Conservation (phyloP, 2,113 vertebrate species). For the Ceyx melanurus region DNA sequence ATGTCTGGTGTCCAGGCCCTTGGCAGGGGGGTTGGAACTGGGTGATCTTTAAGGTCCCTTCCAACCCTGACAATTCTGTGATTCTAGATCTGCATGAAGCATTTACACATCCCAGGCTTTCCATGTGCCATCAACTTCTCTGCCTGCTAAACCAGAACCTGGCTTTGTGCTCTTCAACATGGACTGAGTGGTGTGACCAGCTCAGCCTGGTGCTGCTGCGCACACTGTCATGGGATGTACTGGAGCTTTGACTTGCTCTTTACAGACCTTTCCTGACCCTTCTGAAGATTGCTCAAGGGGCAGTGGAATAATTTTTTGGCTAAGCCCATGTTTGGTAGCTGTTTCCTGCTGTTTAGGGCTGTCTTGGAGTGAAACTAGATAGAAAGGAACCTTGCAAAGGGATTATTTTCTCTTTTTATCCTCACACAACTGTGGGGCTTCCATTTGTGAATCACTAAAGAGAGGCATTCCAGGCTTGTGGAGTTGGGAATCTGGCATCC, state of each 20-base stretch:
- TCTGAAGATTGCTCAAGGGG: background rate
- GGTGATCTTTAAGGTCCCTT: no score
- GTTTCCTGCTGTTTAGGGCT: slow-evolving; percentile 1
- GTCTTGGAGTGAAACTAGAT: background rate
- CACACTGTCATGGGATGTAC: background rate
- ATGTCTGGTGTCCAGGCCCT: background rate
- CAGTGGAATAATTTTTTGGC: background rate
- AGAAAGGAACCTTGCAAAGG: background rate
- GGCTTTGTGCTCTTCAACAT: background rate
- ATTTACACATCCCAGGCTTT: fast-evolving
- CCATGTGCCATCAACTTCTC: background rate
- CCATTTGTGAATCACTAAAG: background rate
- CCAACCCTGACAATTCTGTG: no score
- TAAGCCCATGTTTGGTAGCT: background rate
- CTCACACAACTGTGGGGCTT: background rate
- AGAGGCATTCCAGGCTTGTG: background rate
- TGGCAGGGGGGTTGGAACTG: no score
- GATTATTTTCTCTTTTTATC: background rate
- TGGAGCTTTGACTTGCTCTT: background rate
- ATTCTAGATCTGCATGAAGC: background rate
- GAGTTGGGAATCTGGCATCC: background rate
- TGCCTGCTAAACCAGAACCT: background rate
- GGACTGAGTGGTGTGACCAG: background rate
- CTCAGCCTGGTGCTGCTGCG: background rate
- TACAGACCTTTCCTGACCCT: background rate